Evolutionary conservation across 2,113 vertebrate genomes (phyloP).

Genomic region (Psilopogon haemacephalus): DNA sequence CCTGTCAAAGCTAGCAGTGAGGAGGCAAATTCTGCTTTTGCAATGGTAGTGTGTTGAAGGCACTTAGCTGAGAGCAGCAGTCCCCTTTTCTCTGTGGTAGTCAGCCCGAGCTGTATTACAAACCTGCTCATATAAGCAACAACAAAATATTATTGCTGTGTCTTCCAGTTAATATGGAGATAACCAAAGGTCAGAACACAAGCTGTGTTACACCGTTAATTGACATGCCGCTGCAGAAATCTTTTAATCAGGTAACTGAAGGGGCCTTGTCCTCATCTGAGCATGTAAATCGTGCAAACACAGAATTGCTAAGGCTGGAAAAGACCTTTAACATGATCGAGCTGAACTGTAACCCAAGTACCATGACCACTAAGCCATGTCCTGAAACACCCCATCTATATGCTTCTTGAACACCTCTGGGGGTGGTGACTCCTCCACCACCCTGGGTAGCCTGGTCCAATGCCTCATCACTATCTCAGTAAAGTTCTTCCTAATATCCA

Average conservation of each 20-base stretch:
- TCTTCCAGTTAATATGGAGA: background rate
- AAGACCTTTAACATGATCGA: too few species aligned
- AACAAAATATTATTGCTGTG: background rate
- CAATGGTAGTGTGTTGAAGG: background rate
- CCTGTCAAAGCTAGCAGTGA: constrained; percentile 2
- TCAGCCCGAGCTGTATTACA: background rate
- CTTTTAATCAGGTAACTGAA: background rate
- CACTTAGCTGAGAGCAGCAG: background rate
- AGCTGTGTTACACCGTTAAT: background rate
- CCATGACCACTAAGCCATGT: too few species aligned
- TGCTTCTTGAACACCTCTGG: too few species aligned
- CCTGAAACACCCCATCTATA: too few species aligned
- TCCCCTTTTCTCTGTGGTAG: background rate
- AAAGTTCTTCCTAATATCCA: too few species aligned
- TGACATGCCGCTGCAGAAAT: background rate
- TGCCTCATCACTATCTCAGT: too few species aligned
- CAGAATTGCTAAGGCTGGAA: too few species aligned
- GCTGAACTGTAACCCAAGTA: too few species aligned
- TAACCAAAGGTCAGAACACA: background rate
- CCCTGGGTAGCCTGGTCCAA: too few species aligned
- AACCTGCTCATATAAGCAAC: background rate
- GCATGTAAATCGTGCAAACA: background rate
- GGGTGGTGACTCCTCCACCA: too few species aligned
- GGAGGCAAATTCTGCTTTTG: background rate
- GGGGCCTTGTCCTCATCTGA: background rate